Evolutionary conservation across 2,888 invertebrate species (phyloP).

Genomic region (Leptinotarsa tumamoca): DNA sequence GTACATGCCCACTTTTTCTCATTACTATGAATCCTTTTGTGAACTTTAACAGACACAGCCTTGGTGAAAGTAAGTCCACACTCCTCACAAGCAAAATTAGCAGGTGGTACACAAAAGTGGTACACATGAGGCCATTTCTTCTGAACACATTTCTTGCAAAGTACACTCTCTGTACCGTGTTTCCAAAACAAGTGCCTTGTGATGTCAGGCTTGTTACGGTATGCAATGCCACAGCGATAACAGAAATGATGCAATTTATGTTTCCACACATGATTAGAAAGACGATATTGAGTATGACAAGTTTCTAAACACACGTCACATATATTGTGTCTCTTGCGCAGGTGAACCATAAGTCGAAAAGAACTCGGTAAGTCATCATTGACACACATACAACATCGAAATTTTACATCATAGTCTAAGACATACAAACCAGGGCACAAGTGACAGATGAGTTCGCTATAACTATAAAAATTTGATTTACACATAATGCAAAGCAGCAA

Average conservation of each 20-base stretch:
- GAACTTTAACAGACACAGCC: conserved; percentile 85
- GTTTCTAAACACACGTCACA: conserved; percentile 90
- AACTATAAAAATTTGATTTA: conserved; percentile 87
- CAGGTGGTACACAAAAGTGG: conserved; percentile 88
- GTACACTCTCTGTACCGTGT: conserved; percentile 89
- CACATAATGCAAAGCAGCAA: conserved; percentile 88
- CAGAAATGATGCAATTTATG: conserved; percentile 89
- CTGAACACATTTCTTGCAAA: conserved; percentile 86
- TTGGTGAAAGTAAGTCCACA: conserved; percentile 81
- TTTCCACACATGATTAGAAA: conserved; percentile 92
- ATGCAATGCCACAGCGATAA: conserved; percentile 88
- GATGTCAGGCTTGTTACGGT: conserved; percentile 88
- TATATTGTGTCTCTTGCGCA: conserved; percentile 84
- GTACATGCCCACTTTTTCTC: conserved; percentile 80
- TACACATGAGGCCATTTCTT: conserved; percentile 94
- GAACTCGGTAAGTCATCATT: conserved; percentile 84
- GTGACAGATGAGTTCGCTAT: conserved; percentile 88
- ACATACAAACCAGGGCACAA: conserved; percentile 84
- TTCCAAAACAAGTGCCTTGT: conserved; percentile 93
- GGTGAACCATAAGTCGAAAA: conserved; percentile 88
- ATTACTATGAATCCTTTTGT: conserved; percentile 80
- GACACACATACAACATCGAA: conserved; percentile 86
- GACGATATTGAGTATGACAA: conserved; percentile 81
- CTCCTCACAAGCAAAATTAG: conserved; percentile 83
- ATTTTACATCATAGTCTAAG: conserved; percentile 75